A percentile compares a stretch with the other conserved stretches of the same genome.
phyloP scores from a whole-genome alignment of 2,888 invertebrate species.

The Cryptosula pallasiana region DNA sequence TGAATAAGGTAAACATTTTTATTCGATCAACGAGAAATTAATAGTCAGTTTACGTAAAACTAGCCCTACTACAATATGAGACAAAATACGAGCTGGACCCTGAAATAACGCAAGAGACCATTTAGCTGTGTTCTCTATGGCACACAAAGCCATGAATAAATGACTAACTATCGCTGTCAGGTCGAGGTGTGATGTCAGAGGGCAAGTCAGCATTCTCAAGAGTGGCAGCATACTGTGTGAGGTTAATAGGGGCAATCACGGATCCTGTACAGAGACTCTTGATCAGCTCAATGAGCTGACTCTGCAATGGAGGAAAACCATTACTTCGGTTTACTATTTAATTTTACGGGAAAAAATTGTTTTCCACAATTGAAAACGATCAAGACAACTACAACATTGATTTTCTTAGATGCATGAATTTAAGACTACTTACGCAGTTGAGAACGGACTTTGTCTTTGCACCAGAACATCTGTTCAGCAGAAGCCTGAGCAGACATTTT shows the following conservation, averaged over 20 bases:
- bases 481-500: slow-evolving; percentile 64
- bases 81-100: no score
- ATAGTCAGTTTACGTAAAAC: no score
- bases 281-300: slow-evolving; percentile 65
- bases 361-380: neutral
- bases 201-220: neutral
- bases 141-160: neutral
- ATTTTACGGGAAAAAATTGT: neutral
- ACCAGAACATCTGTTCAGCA: slow-evolving; percentile 56
- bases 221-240: slow-evolving; percentile 3
- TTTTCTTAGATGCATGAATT: neutral
- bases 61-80: no score
- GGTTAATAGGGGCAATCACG: slow-evolving; percentile 43
- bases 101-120: no score
- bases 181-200: neutral
- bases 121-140: no score
- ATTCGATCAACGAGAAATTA: no score
- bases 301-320: no score
- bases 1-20: no score
- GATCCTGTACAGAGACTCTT: slow-evolving; percentile 68
- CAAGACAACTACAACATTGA: neutral
- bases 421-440: neutral
- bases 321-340: no score
- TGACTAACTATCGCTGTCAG: neutral
- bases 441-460: neutral